Conservation (phyloP, 2,797 vertebrate species). For the Anableps anableps region DNA sequence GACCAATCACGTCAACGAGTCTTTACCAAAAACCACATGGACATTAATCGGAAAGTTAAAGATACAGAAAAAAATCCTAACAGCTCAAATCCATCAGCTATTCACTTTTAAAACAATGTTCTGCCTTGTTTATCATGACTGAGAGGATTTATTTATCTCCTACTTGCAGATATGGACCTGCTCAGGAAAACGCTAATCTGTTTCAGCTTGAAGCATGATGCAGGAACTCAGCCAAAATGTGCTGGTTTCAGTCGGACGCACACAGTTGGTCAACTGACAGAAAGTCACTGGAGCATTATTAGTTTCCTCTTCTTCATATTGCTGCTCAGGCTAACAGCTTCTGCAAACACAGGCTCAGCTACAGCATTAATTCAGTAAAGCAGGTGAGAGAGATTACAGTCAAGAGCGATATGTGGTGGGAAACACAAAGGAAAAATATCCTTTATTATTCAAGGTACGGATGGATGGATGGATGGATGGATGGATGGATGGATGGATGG, state of each 20-base stretch:
- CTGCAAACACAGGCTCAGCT: background rate
- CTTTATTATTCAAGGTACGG: too few relatives aligned
- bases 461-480: too few relatives aligned
- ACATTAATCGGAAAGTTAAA: background rate
- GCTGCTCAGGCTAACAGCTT: background rate
- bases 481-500: too few relatives aligned
- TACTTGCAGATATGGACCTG: background rate
- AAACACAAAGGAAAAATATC: background rate
- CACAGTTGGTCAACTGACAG: background rate
- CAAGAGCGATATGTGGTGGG: background rate
- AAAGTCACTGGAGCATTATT: background rate
- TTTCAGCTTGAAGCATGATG: background rate
- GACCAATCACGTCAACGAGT: background rate
- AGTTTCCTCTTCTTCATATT: background rate
- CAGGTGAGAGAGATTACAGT: background rate
- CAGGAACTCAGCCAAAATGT: constrained; percentile 11
- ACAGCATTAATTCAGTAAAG: background rate
- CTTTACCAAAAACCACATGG: background rate
- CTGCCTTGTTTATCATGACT: background rate
- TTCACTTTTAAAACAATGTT: background rate
- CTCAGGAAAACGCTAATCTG: background rate
- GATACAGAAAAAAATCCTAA: background rate
- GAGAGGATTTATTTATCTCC: background rate
- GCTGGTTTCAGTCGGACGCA: background rate
- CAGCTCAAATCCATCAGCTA: background rate